Evolutionary conservation across 2,797 vertebrate species (phyloP).

Genomic region (Dermochelys coriacea): DNA sequence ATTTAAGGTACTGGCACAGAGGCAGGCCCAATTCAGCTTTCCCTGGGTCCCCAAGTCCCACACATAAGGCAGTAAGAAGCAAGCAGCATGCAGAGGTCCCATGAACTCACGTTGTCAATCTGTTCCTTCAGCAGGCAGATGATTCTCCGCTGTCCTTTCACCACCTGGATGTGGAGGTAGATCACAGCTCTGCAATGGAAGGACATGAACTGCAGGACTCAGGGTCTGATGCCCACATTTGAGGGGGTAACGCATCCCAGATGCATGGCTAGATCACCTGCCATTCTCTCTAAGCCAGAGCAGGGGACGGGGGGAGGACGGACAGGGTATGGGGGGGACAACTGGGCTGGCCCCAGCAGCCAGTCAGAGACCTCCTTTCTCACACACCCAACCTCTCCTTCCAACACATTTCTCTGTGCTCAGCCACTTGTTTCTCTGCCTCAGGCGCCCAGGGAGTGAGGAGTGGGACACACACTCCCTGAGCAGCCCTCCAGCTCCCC

Average conservation of each 20-base stretch:
- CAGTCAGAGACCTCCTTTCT: background rate
- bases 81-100: accelerated
- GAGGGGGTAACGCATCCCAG: background rate
- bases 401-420: background rate
- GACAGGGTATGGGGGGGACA: too few relatives aligned
- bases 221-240: background rate
- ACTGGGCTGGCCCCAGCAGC: too few relatives aligned
- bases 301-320: accelerated
- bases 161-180: slow-evolving; percentile 93
- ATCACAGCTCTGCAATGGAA: slow-evolving; percentile 84
- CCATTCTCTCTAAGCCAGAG: background rate
- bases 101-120: slow-evolving; percentile 88
- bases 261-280: background rate
- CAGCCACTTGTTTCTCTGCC: background rate
- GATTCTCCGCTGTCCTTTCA: slow-evolving; percentile 89
- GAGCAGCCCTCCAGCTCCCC: background rate
- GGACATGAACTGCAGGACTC: background rate
- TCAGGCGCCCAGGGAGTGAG: too few relatives aligned
- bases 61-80: too few relatives aligned
- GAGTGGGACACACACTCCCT: too few relatives aligned
- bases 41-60: background rate
- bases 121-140: slow-evolving; percentile 90
- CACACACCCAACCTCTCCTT: background rate
- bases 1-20: background rate
- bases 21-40: background rate